Conservation (phyloP, 2,797 vertebrate genomes). For the Cheirogaleus major region DNA sequence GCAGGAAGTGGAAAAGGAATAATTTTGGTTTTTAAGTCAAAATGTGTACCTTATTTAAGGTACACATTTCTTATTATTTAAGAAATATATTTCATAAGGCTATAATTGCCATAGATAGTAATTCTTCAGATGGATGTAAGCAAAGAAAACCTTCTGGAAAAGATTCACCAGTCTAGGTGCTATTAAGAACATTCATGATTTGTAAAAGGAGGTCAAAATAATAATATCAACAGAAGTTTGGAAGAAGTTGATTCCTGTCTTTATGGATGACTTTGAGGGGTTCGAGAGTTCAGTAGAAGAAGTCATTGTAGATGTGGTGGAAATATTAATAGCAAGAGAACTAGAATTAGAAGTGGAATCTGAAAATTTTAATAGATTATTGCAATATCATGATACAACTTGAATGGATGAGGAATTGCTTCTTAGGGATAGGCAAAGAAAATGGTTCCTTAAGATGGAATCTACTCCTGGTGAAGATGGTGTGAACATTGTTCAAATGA, state of each 20-base stretch:
- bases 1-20: not conserved
- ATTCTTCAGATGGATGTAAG: not conserved
- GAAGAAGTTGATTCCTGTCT: not conserved
- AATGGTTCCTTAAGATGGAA: not conserved
- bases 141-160: not conserved
- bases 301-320: not conserved
- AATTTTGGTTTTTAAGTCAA: not conserved
- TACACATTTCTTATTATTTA: not conserved
- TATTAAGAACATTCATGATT: not conserved
- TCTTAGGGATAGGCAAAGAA: not conserved
- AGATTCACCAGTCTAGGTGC: no score
- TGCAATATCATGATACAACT: not conserved
- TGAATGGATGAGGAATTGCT: not conserved
- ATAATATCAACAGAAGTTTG: not conserved
- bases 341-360: not conserved
- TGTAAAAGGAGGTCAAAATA: not conserved
- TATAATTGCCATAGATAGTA: not conserved
- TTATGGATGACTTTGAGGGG: not conserved
- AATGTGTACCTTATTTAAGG: not conserved
- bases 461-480: not conserved
- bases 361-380: not conserved
- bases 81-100: not conserved
- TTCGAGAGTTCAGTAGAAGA: not conserved
- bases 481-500: not conserved
- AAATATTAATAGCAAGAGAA: not conserved